A percentile compares a stretch with the other conserved stretches of the same genome.
These are phyloP conservation scores for Arion vulgaris DNA, from an alignment of 1,140 invertebrate genomes.

Conservation along the genomic window DNA sequence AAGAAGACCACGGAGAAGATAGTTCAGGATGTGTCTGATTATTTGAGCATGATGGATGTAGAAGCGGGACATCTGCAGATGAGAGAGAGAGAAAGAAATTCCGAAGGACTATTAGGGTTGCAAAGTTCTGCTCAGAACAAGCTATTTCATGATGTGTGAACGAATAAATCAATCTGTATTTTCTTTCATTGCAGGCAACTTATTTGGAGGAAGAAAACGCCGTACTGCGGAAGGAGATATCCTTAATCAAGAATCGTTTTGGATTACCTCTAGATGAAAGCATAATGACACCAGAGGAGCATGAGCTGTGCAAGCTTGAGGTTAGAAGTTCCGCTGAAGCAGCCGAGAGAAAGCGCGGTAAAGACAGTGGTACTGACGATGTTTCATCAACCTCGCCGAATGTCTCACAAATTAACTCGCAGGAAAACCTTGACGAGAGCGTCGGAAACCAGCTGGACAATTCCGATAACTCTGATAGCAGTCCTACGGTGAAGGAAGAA, in stretches of 20 bases:
- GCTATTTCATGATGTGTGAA: background rate
- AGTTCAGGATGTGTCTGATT: background rate
- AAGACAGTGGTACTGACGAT: constrained; percentile 17
- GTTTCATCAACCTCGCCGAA: constrained; percentile 18
- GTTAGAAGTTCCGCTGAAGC: background rate
- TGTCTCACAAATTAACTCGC: background rate
- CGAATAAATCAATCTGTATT: background rate
- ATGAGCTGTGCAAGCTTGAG: constrained; percentile 44
- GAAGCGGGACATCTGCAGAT: background rate
- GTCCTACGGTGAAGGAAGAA: constrained; percentile 5
- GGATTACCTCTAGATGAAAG: constrained; percentile 77
- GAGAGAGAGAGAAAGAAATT: background rate
- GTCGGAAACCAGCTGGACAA: background rate
- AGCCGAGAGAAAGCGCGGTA: background rate
- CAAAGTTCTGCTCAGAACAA: background rate
- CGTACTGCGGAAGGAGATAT: constrained; percentile 90
- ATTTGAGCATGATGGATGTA: background rate
- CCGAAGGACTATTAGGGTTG: background rate
- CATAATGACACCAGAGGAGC: constrained; percentile 44
- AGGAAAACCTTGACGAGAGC: background rate
- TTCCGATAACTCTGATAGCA: background rate
- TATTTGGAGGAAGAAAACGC: constrained; percentile 85
- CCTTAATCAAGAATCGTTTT: constrained; percentile 92
- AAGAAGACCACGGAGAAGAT: too few relatives aligned
- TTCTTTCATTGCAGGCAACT: constrained; percentile 75